A percentile compares a stretch with the other conserved stretches of the same genome.
Evolutionary conservation across 1,140 invertebrate genomes (phyloP).

Genomic region (Halotydeus destructor): DNA sequence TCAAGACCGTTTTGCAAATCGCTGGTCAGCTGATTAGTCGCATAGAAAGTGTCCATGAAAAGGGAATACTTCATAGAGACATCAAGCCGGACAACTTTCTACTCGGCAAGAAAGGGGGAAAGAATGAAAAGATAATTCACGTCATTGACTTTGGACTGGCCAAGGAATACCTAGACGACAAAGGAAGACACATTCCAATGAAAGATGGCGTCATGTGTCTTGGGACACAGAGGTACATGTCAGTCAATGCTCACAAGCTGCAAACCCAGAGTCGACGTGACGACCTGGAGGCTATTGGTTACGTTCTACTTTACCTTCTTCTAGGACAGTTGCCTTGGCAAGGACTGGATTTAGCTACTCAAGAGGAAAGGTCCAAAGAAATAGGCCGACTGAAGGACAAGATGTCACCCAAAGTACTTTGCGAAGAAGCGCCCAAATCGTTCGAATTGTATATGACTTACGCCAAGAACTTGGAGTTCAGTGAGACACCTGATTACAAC

Average conservation of each 20-base stretch:
- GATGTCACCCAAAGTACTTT: constrained; percentile 87
- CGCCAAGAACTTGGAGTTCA: not conserved
- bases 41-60: constrained; percentile 10
- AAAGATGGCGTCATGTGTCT: constrained; percentile 36
- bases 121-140: constrained; percentile 30
- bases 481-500: not conserved
- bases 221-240: constrained; percentile 29
- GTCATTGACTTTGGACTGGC: constrained; percentile 35
- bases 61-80: constrained; percentile 16
- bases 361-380: constrained; percentile 69
- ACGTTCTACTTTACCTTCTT: constrained; percentile 95
- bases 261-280: constrained; percentile 45
- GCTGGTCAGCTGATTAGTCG: constrained; percentile 12
- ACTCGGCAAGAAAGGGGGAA: constrained; percentile 34
- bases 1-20: constrained; percentile 14
- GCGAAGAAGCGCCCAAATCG: constrained; percentile 68
- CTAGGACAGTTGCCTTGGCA: constrained; percentile 85
- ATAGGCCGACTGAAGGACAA: constrained; percentile 96
- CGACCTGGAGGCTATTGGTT: constrained; percentile 88
- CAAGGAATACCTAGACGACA: constrained; percentile 37
- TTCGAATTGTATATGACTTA: constrained; percentile 4
- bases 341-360: too few relatives aligned
- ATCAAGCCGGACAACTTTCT: constrained; percentile 14
- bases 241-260: constrained; percentile 18
- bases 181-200: constrained; percentile 35